Conservation (phyloP, 2,113 vertebrate genomes). For the Ptyas mucosa region DNA sequence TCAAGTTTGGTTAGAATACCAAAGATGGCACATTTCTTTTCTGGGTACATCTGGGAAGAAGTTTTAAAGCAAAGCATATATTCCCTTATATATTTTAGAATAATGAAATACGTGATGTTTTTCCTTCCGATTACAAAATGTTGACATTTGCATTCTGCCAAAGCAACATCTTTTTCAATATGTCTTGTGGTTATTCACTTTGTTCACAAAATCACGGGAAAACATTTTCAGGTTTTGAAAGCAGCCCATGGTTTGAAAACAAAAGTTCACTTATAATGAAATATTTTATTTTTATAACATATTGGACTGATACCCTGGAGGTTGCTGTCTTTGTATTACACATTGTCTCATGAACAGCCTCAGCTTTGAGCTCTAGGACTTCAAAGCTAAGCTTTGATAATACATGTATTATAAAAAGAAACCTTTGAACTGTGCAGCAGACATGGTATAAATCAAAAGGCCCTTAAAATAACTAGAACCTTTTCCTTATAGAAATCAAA, state of each 20-base stretch:
- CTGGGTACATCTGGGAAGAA: neutral
- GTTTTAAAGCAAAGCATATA: neutral
- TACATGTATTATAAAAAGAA: conserved; percentile 15
- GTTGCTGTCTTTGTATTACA: conserved; percentile 6
- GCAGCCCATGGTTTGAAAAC: conserved; percentile 4
- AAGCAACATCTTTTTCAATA: neutral
- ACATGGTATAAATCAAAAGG: conserved; percentile 17
- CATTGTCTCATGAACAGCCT: neutral
- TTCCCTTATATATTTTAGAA: neutral
- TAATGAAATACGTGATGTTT: neutral
- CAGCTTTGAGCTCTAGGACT: conserved; percentile 20
- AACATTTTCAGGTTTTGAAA: conserved; percentile 4
- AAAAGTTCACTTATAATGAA: conserved; percentile 17
- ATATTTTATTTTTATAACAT: neutral
- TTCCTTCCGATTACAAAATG: conserved; percentile 1
- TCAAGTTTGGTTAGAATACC: rapidly evolving
- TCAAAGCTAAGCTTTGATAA: conserved; percentile 31
- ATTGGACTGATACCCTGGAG: conserved; percentile 13
- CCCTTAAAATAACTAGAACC: neutral
- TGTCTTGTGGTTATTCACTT: neutral
- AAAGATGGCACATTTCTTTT: neutral
- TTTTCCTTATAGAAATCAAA: neutral
- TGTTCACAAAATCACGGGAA: conserved; percentile 3
- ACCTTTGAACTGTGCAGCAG: conserved; percentile 1
- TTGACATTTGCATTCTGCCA: neutral